Percentiles rank a stretch among this genome's conserved stretches.
phyloP scores from a whole-genome alignment of 1,140 invertebrate genomes.

The Penaeus japonicus region DNA sequence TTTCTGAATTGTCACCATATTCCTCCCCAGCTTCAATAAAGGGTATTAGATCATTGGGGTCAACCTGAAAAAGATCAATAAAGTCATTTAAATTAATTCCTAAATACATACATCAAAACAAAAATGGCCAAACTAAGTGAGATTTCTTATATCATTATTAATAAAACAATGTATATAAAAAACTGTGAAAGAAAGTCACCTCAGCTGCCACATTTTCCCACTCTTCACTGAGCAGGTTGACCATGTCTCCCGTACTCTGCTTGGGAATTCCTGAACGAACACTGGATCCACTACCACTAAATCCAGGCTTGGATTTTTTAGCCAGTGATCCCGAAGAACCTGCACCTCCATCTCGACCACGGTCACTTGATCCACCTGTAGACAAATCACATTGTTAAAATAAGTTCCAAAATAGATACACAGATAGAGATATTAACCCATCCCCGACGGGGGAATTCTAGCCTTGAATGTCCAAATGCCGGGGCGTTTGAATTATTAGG shows the following conservation, averaged over 20 bases:
- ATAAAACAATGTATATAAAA: too few relatives aligned
- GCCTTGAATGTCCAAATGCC: too few relatives aligned
- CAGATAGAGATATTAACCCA: too few relatives aligned
- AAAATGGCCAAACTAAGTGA: not conserved
- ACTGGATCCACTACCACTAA: not conserved
- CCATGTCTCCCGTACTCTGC: conserved; percentile 28
- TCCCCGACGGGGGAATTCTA: too few relatives aligned
- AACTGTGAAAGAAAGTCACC: not conserved
- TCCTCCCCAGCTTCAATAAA: conserved; percentile 66
- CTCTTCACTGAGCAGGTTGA: conserved; percentile 54
- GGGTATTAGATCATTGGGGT: conserved; percentile 63
- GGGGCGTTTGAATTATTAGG: too few relatives aligned
- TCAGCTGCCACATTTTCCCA: conserved; percentile 56
- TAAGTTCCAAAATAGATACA: too few relatives aligned
- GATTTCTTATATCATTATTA: too few relatives aligned
- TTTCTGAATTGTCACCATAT: conserved; percentile 65
- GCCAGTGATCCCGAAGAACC: conserved; percentile 40
- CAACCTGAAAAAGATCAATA: conserved; percentile 61
- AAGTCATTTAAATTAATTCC: not conserved
- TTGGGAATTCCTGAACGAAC: conserved; percentile 41
- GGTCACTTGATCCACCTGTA: conserved; percentile 38
- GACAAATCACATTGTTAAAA: too few relatives aligned
- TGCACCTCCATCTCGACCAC: conserved; percentile 50
- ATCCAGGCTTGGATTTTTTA: conserved; percentile 52
- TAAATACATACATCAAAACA: not conserved